Conservation (phyloP, 1,140 invertebrate species). For the Cyrtorhinus lividipennis region DNA sequence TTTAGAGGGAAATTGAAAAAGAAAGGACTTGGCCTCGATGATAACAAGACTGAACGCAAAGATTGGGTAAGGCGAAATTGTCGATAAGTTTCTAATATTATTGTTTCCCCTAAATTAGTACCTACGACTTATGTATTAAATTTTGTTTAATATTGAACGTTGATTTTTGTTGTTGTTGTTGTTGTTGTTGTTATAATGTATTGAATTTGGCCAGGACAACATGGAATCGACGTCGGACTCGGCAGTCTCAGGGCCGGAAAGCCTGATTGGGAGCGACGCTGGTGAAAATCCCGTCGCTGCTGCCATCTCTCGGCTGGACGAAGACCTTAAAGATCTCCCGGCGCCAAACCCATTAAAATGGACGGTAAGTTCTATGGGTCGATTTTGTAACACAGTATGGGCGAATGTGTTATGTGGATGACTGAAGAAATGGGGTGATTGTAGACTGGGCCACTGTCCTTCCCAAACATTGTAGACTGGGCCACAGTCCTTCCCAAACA, state of each 20-base stretch:
- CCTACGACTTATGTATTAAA: no score
- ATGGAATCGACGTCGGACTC: slow-evolving; percentile 1
- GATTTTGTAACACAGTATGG: not conserved
- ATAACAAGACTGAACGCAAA: not conserved
- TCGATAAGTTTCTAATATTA: no score
- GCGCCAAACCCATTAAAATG: slow-evolving; percentile 51
- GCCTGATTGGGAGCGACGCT: slow-evolving; percentile 13
- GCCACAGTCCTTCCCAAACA: no score
- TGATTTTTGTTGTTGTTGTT: no score
- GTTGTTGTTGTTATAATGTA: no score
- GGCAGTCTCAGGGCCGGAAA: not conserved
- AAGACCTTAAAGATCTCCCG: slow-evolving; percentile 7
- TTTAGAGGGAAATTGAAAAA: not conserved
- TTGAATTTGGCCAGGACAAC: no score
- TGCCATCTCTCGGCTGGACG: not conserved
- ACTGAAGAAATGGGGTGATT: no score
- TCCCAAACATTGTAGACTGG: no score
- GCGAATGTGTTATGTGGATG: no score
- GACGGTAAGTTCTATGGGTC: slow-evolving; percentile 47
- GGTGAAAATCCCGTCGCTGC: slow-evolving; percentile 10
- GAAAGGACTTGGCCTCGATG: not conserved
- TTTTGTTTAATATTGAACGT: no score
- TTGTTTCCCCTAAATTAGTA: no score
- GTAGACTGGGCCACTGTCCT: no score
- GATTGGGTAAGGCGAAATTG: slow-evolving; percentile 3